Base-by-base conservation (phyloP, 2,113 vertebrate species). In the Chaetodon auriga region DNA sequence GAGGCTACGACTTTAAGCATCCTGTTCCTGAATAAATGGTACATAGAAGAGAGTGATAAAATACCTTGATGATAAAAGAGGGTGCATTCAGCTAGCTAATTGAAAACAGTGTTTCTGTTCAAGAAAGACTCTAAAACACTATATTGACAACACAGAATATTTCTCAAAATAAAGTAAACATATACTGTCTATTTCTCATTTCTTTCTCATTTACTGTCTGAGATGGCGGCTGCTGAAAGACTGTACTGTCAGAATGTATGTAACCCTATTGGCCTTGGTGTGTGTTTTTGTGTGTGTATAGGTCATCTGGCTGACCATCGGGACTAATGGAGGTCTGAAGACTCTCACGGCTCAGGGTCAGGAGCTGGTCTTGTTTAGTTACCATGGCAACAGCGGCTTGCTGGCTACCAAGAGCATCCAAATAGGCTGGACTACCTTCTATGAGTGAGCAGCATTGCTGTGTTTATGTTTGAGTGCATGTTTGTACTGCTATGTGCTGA, bases 371-470 rank as follows among this genome's bases (percentile, higher is more conserved):
- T 88, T 99, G 73, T 97, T 99, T 78, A 99, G 97, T 60, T 99
- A 99, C 94, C 98, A 99, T 3, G 97, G 98, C 81, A 99, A 97
- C 91, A 99, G 97, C 3, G 98, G 98, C 7, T 96, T 99, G 45
- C 89, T 99, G 62, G 97, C 98, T 82, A 99, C 98, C 12, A 99
- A 99, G 92, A 99, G 98, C 1, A 97, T 98, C 75, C 97, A 99
- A 81, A 99, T 98, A 16, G 98, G 98, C 80, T 99, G 98, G 98
- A 99, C 97, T 7, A 99, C 98, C 7, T 99, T 99, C 93, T 99
- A 98, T 81, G 98, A 99, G 98, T 99, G 93, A 99, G 97, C 95
- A 87, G 2, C 2, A 25, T 36, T 25, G 19, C 43, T 54, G 13
- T 0, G 16, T 77, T 61, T 77, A 1, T 62, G 23, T 54, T 15